phyloP scores from a whole-genome alignment of 2,888 invertebrate genomes.

The Lithophane leautieri region DNA sequence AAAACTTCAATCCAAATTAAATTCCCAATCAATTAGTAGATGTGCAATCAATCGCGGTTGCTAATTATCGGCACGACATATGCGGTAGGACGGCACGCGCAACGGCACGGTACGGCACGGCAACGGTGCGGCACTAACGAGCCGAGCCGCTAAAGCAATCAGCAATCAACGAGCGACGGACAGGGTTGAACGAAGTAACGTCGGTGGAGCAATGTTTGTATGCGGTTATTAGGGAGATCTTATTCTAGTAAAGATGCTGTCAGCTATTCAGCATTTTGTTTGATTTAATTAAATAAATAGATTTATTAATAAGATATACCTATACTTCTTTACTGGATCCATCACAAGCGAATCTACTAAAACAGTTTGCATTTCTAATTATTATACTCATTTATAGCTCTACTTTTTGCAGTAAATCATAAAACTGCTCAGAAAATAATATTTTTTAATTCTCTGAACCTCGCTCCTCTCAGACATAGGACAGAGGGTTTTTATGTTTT shows the following conservation, averaged over 20 bases:
- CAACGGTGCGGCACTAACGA: conserved; percentile 69
- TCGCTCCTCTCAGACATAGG: not conserved
- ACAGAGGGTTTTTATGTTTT: too few relatives aligned
- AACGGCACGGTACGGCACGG: conserved; percentile 35
- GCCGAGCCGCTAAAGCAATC: conserved; percentile 75
- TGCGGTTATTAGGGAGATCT: conserved; percentile 3
- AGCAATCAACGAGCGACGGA: conserved; percentile 72
- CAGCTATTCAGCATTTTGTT: too few relatives aligned
- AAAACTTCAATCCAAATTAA: conserved; percentile 31
- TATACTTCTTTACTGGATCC: too few relatives aligned
- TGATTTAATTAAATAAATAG: too few relatives aligned
- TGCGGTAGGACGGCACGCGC: conserved; percentile 38
- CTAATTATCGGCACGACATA: conserved; percentile 61
- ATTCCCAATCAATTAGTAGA: conserved; percentile 62
- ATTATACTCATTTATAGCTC: not conserved
- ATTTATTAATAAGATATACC: too few relatives aligned
- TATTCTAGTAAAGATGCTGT: not conserved
- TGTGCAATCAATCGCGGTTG: conserved; percentile 61
- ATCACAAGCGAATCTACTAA: too few relatives aligned
- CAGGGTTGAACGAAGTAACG: conserved; percentile 46
- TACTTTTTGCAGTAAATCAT: not conserved
- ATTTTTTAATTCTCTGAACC: not conserved
- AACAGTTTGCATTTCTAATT: not conserved
- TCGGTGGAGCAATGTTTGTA: not conserved
- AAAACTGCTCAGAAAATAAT: not conserved